A percentile compares a stretch with the other conserved stretches of the same genome.
Evolutionary conservation across 2,888 invertebrate genomes (phyloP).

Genomic region (Himalopsyche tibetana): DNA sequence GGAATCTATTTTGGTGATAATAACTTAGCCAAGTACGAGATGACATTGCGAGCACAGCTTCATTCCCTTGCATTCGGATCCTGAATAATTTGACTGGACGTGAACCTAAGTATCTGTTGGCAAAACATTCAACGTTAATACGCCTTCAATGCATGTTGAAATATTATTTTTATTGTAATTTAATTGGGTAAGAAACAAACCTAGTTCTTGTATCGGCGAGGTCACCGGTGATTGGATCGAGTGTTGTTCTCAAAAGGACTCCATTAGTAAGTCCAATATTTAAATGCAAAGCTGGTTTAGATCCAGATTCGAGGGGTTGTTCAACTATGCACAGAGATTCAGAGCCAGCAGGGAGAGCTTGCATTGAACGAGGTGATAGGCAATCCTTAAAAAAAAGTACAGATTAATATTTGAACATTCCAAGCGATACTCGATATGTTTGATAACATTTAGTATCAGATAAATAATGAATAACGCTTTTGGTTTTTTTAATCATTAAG

Average conservation of each 20-base stretch:
- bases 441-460: constrained; percentile 57
- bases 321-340: constrained; percentile 98
- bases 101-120: constrained; percentile 88
- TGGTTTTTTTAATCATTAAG: constrained; percentile 73
- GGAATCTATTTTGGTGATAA: constrained; percentile 97
- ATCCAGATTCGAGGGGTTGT: constrained; percentile 82
- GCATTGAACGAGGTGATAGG: constrained; percentile 95
- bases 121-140: background rate
- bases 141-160: fast-evolving
- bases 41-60: constrained; percentile 98
- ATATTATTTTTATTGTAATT: background rate
- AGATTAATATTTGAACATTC: constrained; percentile 49
- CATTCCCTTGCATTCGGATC: constrained; percentile 96
- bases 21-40: constrained; percentile 99
- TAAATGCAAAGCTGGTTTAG: constrained; percentile 87
- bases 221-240: constrained; percentile 97
- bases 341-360: constrained; percentile 95
- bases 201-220: constrained; percentile 97
- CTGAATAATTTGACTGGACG: constrained; percentile 97
- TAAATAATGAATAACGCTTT: constrained; percentile 65
- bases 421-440: constrained; percentile 54
- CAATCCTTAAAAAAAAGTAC: constrained; percentile 83
- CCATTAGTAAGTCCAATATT: constrained; percentile 99
- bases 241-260: constrained; percentile 92
- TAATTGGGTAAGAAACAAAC: constrained; percentile 67